phyloP scores from a whole-genome alignment of 1,140 invertebrate genomes.

The Tetraneura akinire region DNA sequence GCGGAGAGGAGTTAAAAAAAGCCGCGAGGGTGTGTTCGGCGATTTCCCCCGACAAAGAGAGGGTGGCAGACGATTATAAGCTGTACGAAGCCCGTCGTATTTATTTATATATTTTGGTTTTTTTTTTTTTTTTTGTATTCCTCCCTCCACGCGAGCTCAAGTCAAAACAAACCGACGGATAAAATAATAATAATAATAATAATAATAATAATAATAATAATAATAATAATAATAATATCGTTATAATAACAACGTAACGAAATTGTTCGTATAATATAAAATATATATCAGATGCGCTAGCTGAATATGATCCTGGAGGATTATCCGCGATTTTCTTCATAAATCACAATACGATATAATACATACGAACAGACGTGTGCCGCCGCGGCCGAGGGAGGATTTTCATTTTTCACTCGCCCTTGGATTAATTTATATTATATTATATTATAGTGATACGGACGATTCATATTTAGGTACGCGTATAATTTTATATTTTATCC shows the following conservation, averaged over 20 bases:
- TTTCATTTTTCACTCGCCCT: not conserved
- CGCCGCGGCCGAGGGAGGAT: conserved; percentile 30
- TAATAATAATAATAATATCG: not conserved
- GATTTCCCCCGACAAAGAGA: conserved; percentile 4
- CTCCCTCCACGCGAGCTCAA: not conserved
- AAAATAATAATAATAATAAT: too few species aligned
- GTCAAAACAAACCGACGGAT: conserved; percentile 37
- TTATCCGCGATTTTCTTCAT: conserved; percentile 49
- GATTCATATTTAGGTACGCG: not conserved
- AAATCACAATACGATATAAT: conserved; percentile 24
- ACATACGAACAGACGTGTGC: not conserved
- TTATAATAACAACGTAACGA: not conserved
- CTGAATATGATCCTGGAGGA: conserved; percentile 34
- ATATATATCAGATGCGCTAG: conserved; percentile 48
- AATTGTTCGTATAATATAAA: not conserved
- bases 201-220: too few species aligned
- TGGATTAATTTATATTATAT: too few species aligned
- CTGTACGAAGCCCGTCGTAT: too few species aligned
- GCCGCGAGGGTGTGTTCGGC: not conserved
- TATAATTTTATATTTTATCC: not conserved
- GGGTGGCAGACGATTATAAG: not conserved
- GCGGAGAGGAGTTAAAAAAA: not conserved
- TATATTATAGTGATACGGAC: not conserved
- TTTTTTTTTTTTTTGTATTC: not conserved
- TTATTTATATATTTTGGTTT: not conserved